Evolutionary conservation across 2,113 vertebrate genomes (phyloP), one percentile per base, ranked within the genome.

Genomic region (Siphamia tubifer): DNA sequence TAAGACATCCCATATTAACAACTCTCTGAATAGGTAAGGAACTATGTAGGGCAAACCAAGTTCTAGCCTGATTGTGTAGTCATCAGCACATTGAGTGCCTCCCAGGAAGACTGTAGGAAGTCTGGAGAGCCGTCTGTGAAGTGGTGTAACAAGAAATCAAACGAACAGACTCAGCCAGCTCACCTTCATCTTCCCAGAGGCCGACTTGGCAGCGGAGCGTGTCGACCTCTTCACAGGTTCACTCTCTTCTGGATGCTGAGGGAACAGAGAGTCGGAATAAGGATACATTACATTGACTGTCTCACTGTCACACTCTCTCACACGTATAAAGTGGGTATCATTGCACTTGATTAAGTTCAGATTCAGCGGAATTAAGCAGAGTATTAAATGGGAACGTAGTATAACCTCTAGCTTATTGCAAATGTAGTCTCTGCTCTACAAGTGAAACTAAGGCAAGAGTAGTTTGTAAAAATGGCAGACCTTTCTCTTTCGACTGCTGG

Each of bases 161-260:
- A 79, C 2, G 21, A 42, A 39, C 51, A 68, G 34, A 47, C 55
- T 57, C 30, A 15, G 49, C 47, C 24, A 43, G 47, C 87, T 83
- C 77, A 87, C 93, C 92, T 92, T 92, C 70, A 92, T 88, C 84
- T 85, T 93, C 62, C 85, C 77, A 38, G 82, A 79, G 71, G 91
- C 92, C n/a, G 56, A 68, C 30, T 79, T 77, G 54, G 90, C 90
- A 67, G 90, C 86, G 0, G 86, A 77, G 42, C 92, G 92, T 2
- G 68, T 76, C 42, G 86, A 85, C 84, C 86, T 91, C 64, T 68
- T 90, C 53, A 66, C 78, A 15, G 83, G 78, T 74, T 73, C 20
- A 3, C 8, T 60, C 60, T 83, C 77, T 17, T 73, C 82, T n/a
- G 82, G 64, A 62, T 80, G 79, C 91, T 92, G 85, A 21, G 58